These are phyloP conservation scores for Falco punctatus DNA, from an alignment of 2,113 vertebrate genomes.

Conservation along the genomic window DNA sequence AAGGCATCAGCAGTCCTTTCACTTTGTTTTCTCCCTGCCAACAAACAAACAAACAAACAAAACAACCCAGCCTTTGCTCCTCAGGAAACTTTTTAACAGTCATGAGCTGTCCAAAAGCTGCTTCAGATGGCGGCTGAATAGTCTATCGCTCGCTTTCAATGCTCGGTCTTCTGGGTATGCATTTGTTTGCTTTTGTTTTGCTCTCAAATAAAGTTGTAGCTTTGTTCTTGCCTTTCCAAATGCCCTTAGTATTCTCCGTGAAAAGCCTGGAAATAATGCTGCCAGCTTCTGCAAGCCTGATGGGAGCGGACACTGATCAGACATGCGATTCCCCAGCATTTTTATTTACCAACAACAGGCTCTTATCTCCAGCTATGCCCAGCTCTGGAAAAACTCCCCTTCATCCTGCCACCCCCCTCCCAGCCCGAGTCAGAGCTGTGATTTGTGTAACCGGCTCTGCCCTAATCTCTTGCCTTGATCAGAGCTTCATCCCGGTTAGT, in stretches of 20 bases:
- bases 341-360: slow-evolving; percentile 8
- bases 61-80: not conserved
- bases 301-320: slow-evolving; percentile 12
- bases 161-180: slow-evolving; percentile 34
- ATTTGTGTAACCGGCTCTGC: not conserved
- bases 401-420: not conserved
- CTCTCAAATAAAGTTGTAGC: slow-evolving; percentile 47
- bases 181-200: slow-evolving; percentile 58
- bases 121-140: slow-evolving; percentile 5
- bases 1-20: slow-evolving; percentile 47
- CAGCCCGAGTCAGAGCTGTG: not conserved
- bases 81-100: slow-evolving; percentile 51
- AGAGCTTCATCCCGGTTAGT: slow-evolving; percentile 10
- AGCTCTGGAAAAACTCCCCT: slow-evolving; percentile 3
- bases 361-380: slow-evolving; percentile 22
- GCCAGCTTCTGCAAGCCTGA: slow-evolving; percentile 20
- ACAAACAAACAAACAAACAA: not conserved
- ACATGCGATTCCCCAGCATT: not conserved
- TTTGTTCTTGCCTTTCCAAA: slow-evolving; percentile 45
- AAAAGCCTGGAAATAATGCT: slow-evolving; percentile 39
- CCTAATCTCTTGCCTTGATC: slow-evolving; percentile 42
- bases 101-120: slow-evolving; percentile 17
- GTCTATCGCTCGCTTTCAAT: not conserved
- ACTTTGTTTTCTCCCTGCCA: slow-evolving; percentile 32
- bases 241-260: slow-evolving; percentile 34